Evolutionary conservation across 2,797 vertebrate genomes (phyloP), one percentile per base, ranked within the genome.

Genomic region (Characodon lateralis): DNA sequence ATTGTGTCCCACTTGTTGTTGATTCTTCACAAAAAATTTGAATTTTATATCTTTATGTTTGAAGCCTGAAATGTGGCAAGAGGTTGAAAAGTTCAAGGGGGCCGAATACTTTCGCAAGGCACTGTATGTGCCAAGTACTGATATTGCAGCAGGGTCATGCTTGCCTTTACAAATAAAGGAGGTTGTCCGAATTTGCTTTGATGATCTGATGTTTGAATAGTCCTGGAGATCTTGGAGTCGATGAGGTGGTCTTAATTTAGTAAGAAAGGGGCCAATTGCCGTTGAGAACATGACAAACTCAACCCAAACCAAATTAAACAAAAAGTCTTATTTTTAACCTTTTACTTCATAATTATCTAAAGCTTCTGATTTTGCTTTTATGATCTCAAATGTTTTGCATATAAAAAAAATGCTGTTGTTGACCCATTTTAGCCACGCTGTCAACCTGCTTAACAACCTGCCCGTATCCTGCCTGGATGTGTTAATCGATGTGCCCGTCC

Each of bases 361-460:
- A n/a, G 39, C 4, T 3, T 43, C 13, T 46, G 24, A 69, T 28
- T 56, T 28, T 31, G 20, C 6, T 39, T 55, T 53, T 69, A 39
- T 22, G 7, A 18, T n/a, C 31, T 35, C 35, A 46, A 46, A 46
- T 46, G 43, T 46, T 46, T 46, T 46, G 43, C 43, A 46, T 46
- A 10, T 46, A 46, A 46, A 20, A 65, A 78, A 50, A 59, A 5
- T 18, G 26, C 53, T 55, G 65, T 20, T 79, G 48, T 76, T n/a
- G 80, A 20, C 50, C 2, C 80, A 18, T 14, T 70, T 70, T 43
- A 99, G 98, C 92, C 97, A 99, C 89, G 96, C 98, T n/a, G 88
- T 99, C 89, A 99, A 99, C 93, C 95, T 99, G 90, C 96, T 99
- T 87, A 99, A 97, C 92, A 99, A 99, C 92, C 94, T 99, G 93